phyloP scores from a whole-genome alignment of 2,888 invertebrate species.

The Bugula neritina region DNA sequence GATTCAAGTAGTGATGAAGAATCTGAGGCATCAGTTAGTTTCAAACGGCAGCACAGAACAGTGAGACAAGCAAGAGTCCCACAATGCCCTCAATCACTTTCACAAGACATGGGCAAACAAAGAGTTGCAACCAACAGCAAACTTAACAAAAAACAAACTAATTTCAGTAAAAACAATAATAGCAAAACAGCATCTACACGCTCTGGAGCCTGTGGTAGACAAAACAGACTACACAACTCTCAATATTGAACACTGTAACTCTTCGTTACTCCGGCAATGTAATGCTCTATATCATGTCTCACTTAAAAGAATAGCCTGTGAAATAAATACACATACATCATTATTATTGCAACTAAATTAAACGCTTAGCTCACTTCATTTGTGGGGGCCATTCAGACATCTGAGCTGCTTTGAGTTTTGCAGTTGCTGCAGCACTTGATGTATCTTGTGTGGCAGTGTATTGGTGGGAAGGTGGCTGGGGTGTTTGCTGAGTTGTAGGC shows the following conservation, averaged over 20 bases:
- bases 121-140: background rate
- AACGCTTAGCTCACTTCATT: slow-evolving; percentile 23
- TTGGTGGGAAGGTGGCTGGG: background rate
- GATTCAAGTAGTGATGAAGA: background rate
- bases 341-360: too few relatives aligned
- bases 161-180: too few relatives aligned
- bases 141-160: too few relatives aligned
- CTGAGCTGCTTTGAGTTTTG: background rate
- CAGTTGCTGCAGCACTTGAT: background rate
- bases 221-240: too few relatives aligned
- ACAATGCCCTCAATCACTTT: background rate
- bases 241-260: too few relatives aligned
- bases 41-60: background rate
- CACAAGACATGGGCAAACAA: background rate
- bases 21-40: background rate
- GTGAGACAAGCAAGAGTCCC: background rate
- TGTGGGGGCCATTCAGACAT: slow-evolving; percentile 18
- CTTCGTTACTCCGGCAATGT: too few relatives aligned
- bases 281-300: too few relatives aligned
- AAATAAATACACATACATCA: too few relatives aligned
- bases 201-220: too few relatives aligned
- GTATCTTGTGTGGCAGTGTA: background rate
- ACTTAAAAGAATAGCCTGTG: too few relatives aligned
- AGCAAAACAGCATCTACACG: too few relatives aligned
- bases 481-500: background rate